Percentiles rank a stretch among this genome's conserved stretches.
These are phyloP conservation scores for Saxidomus purpurata DNA, from an alignment of 1,140 invertebrate genomes.

Conservation along the genomic window DNA sequence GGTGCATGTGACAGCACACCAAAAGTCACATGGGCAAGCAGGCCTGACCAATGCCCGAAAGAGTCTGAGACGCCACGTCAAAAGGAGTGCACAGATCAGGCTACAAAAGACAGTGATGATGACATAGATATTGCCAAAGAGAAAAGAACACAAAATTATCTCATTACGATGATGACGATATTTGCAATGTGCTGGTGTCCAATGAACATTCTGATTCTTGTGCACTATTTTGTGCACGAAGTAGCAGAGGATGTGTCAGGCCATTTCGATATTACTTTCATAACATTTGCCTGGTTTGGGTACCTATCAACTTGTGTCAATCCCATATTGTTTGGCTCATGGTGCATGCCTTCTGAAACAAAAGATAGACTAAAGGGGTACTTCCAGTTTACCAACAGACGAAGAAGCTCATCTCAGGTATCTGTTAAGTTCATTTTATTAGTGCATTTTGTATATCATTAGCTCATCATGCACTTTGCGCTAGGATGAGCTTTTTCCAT, in stretches of 20 bases:
- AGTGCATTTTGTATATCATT: no score
- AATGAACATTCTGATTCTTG: conserved; percentile 90
- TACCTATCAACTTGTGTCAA: conserved; percentile 91
- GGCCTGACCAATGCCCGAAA: neutral
- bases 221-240: conserved; percentile 89
- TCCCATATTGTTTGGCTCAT: conserved; percentile 89
- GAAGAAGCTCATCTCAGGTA: conserved; percentile 69
- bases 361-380: conserved; percentile 90
- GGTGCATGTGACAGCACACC: conserved; percentile 23
- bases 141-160: conserved; percentile 90
- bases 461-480: neutral
- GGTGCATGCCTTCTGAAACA: conserved; percentile 89
- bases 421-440: neutral
- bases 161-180: conserved; percentile 90
- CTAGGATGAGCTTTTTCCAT: no score
- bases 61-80: conserved; percentile 50
- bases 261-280: conserved; percentile 91
- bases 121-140: conserved; percentile 90
- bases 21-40: conserved; percentile 62
- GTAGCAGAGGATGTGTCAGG: conserved; percentile 91
- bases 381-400: conserved; percentile 88
- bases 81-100: conserved; percentile 66
- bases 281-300: conserved; percentile 91
- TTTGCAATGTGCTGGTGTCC: conserved; percentile 91
- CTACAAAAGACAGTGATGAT: conserved; percentile 87